Percentiles rank a stretch among this genome's conserved stretches.
Conservation (phyloP, 2,888 invertebrate species). For the Pachymerium ferrugineum region DNA sequence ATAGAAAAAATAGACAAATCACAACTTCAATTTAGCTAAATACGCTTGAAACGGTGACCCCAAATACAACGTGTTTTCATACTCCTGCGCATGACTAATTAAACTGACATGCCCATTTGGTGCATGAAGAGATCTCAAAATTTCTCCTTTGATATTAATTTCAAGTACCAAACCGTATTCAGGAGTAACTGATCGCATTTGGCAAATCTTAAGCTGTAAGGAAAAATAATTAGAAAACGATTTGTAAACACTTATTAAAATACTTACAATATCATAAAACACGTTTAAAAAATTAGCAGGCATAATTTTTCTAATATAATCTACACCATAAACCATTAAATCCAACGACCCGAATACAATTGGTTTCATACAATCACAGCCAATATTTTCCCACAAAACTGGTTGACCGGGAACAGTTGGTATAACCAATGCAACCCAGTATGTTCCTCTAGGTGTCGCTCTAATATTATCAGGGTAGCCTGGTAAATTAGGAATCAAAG, state of each 20-base stretch:
- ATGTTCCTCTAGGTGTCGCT: conserved; percentile 44
- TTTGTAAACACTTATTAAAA: background rate
- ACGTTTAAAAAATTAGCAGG: background rate
- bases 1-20: too few relatives aligned
- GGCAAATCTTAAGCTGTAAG: background rate
- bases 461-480: conserved; percentile 51
- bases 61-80: background rate
- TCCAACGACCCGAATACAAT: background rate
- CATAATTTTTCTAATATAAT: background rate
- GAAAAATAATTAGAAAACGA: background rate
- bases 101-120: conserved; percentile 39
- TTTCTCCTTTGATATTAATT: conserved; percentile 42
- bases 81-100: background rate
- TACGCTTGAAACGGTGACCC: background rate
- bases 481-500: conserved; percentile 50
- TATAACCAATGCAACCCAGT: conserved; percentile 45
- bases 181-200: background rate
- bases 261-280: background rate
- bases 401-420: background rate
- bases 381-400: background rate
- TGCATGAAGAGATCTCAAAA: conserved; percentile 43
- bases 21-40: conserved; percentile 16
- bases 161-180: conserved; percentile 43
- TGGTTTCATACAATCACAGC: background rate
- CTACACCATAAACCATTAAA: background rate